Evolutionary conservation across 2,113 vertebrate species (phyloP).

Genomic region (Anolis carolinensis): DNA sequence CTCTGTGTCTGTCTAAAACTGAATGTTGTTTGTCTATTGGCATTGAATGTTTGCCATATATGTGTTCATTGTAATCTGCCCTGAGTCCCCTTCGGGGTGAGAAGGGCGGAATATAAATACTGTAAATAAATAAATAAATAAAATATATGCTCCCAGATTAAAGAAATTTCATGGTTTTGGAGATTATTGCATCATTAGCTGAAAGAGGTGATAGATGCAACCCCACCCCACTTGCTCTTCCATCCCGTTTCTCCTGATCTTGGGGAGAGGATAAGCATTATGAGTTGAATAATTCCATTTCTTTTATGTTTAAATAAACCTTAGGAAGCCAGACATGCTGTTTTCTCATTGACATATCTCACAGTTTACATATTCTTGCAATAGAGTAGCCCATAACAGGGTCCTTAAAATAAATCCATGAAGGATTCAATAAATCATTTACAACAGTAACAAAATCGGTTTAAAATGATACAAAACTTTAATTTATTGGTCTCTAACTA

Average conservation of each 20-base stretch:
- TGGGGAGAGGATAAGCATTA: neutral
- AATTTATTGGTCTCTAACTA: conserved; percentile 13
- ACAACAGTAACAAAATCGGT: conserved; percentile 3
- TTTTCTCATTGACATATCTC: neutral
- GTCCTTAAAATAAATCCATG: neutral
- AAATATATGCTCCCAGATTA: no score
- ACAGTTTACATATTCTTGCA: neutral
- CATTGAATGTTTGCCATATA: no score
- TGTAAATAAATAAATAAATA: no score
- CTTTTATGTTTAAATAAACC: conserved; percentile 12
- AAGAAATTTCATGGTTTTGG: no score
- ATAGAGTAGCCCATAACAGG: neutral
- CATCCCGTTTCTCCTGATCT: neutral
- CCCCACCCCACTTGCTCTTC: neutral
- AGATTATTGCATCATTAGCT: no score
- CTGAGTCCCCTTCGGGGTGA: no score
- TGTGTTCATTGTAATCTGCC: no score
- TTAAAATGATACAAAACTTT: neutral
- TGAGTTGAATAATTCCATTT: neutral
- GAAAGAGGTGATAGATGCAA: neutral
- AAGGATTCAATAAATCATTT: conserved; percentile 5
- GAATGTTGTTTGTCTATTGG: no score
- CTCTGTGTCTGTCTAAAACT: no score
- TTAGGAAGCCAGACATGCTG: neutral
- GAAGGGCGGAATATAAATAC: no score